Percentiles rank a stretch among this genome's conserved stretches.
These are phyloP conservation scores for Microcebus lehilahytsara DNA, from an alignment of 2,113 vertebrate genomes.

Conservation along the genomic window DNA sequence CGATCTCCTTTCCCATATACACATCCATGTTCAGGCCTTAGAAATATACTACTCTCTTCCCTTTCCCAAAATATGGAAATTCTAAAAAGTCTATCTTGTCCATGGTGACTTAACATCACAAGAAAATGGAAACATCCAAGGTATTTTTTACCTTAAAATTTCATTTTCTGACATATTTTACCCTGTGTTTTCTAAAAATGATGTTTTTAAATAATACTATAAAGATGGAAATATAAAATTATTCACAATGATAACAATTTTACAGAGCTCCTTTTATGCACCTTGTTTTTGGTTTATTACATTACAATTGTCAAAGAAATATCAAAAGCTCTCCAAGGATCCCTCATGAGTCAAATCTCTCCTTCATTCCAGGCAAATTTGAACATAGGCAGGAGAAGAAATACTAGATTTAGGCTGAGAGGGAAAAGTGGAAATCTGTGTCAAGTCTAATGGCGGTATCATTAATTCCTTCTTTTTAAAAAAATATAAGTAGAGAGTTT, in stretches of 20 bases:
- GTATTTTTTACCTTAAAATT: neutral
- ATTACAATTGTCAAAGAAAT: neutral
- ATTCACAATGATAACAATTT: neutral
- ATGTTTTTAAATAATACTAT: neutral
- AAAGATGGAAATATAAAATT: slow-evolving; percentile 26
- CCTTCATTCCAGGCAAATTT: neutral
- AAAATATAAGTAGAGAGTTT: no score
- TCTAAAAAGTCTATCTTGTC: neutral
- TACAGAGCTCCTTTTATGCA: neutral
- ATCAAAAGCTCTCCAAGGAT: neutral
- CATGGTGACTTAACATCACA: neutral
- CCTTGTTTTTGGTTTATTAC: neutral
- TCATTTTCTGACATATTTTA: slow-evolving; percentile 11
- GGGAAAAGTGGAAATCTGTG: neutral
- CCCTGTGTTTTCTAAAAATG: neutral
- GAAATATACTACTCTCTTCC: neutral
- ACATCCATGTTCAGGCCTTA: neutral
- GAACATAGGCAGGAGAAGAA: neutral
- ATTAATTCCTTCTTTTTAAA: neutral
- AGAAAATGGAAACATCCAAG: neutral
- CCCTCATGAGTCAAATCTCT: neutral
- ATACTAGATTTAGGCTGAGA: neutral
- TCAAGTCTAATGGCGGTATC: neutral
- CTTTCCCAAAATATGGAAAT: neutral
- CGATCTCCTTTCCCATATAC: neutral